Evolutionary conservation across 2,113 vertebrate species (phyloP).

Genomic region (Megaceryle torquata): DNA sequence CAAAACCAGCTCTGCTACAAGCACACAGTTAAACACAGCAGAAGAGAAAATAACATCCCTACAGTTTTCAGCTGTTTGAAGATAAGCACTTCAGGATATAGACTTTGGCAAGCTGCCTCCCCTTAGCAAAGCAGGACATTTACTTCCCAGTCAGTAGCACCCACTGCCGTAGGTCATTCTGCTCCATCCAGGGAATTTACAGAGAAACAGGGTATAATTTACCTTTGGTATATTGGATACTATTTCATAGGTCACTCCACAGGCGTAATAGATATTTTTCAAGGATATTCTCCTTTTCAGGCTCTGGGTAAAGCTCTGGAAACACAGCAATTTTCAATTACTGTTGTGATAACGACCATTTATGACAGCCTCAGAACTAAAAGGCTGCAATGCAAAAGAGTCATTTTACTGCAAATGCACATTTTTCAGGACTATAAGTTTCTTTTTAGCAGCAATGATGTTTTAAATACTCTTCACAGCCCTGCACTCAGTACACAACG

Average conservation of each 20-base stretch:
- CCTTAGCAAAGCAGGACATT: background rate
- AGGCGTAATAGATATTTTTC: slow-evolving; percentile 89
- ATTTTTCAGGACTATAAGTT: background rate
- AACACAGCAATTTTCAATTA: slow-evolving; percentile 4
- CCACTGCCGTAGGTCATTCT: background rate
- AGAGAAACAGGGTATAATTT: background rate
- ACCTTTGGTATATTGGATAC: slow-evolving; percentile 99
- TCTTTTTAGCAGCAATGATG: background rate
- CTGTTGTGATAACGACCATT: background rate
- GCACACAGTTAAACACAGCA: background rate
- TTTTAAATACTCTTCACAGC: background rate
- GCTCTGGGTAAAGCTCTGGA: slow-evolving; percentile 97
- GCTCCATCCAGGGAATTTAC: background rate
- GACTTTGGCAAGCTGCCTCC: background rate
- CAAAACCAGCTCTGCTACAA: background rate
- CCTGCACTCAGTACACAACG: background rate
- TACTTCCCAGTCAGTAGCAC: background rate
- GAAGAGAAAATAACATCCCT: background rate
- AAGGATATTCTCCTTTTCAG: slow-evolving; percentile 95
- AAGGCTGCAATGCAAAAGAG: background rate
- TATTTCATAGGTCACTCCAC: slow-evolving; percentile 95
- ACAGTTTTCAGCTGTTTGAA: background rate
- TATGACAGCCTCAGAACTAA: background rate
- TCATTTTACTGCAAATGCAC: background rate
- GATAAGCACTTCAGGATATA: background rate